Base-by-base conservation (phyloP, 2,113 vertebrate species). In the Piprites chloris region DNA sequence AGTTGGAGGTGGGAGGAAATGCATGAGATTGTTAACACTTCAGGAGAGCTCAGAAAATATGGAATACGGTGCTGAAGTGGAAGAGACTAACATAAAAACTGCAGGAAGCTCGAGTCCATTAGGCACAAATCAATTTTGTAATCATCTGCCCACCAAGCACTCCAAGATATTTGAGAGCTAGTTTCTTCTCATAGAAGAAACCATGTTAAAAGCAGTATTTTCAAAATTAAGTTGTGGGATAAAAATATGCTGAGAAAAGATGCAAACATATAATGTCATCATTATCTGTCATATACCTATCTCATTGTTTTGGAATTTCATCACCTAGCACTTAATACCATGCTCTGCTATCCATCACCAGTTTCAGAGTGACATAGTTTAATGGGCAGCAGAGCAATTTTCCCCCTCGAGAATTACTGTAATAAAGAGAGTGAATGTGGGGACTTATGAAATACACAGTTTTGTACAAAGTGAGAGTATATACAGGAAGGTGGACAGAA, bases 61-160 rank as follows among this genome's bases (percentile, higher is more conserved):
- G 9, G 75, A 83, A 66, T 19, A 56, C 9, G 46, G 46, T 53
- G 67, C 85, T 93, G 53, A 92, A 89, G 90, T 79, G 63, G 52
- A 73, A 73, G 78, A 93, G 59, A 73, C 37, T 66, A 74, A 88
- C n/a, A 5, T 88, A 69, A 88, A 90, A 91, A 10, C 88, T 35
- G 85, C 79, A 62, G 92, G 94, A 95, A 93, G 85, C 52, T 67
- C 37, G 80, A 86, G 90, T 83, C 85, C 90, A 94, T 94, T 92
- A 93, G 67, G 79, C 59, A 83, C 79, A 90, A 92, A 96, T 94
- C 90, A 95, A 95, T 97, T 93, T 69, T 86, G 63, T 49, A 91
- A 95, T 94, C 88, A 95, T 58, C 72, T 69, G 32, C 88, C 75
- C 2, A 0, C 67, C 88, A 83, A 83, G 66, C 66, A 72, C 68